phyloP scores from a whole-genome alignment of 1,140 invertebrate species.

The Drosophila gunungcola region DNA sequence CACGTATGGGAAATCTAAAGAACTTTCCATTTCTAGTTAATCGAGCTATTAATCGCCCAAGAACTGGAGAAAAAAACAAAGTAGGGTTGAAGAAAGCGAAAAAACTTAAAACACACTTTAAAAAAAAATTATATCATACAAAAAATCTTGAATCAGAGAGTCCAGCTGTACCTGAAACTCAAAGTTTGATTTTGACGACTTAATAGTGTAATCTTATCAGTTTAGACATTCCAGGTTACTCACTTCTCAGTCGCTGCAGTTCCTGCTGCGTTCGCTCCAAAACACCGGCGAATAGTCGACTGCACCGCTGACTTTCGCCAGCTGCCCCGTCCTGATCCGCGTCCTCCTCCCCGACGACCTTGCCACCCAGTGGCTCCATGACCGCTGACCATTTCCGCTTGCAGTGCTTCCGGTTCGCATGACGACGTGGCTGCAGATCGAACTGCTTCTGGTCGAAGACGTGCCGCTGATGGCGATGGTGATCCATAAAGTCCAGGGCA shows the following conservation, averaged over 20 bases:
- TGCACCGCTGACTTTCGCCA: conserved; percentile 66
- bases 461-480: conserved; percentile 41
- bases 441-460: conserved; percentile 72
- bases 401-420: conserved; percentile 71
- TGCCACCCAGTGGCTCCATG: conserved; percentile 21
- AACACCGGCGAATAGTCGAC: conserved; percentile 85
- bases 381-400: conserved; percentile 73
- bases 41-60: too few relatives aligned
- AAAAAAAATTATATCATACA: too few relatives aligned
- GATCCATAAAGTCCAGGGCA: conserved; percentile 69
- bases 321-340: conserved; percentile 19
- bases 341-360: conserved; percentile 29
- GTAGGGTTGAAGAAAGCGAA: too few relatives aligned
- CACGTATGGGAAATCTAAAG: too few relatives aligned
- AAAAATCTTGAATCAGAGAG: too few relatives aligned
- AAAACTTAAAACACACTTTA: too few relatives aligned
- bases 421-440: conserved; percentile 63
- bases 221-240: conserved; percentile 57
- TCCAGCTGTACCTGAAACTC: too few relatives aligned
- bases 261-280: conserved; percentile 87
- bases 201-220: too few relatives aligned
- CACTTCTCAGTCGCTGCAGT: conserved; percentile 87
- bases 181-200: too few relatives aligned
- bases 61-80: too few relatives aligned
- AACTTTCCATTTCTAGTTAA: too few relatives aligned